Base-by-base conservation (phyloP, 2,797 vertebrate species). In the Microctenopoma lineatum region DNA sequence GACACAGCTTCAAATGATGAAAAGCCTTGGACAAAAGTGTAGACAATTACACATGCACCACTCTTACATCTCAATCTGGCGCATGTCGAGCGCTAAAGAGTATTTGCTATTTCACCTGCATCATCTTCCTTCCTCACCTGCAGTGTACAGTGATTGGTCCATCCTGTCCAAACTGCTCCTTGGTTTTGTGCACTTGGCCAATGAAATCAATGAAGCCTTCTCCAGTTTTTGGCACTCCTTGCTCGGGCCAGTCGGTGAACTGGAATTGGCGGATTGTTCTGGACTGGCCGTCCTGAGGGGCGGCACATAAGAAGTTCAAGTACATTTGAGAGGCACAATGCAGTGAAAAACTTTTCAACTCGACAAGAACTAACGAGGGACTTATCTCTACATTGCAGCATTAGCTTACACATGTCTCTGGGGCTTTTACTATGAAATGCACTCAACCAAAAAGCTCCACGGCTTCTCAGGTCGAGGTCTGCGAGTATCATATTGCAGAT, bases 201-300 rank as follows among this genome's bases (percentile, higher is more conserved):
- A 98, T 98, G 89, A 98, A 98, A 89, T 98, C 96, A 1, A 98
- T 98, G 92, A 98, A 98, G 76, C 97, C 97, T 84, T 98, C 97
- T 26, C 97, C 97, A 0, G 97, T 98, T 94, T 98, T 98, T 92
- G 96, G 96, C 91, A 98, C 96, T 36, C 97, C 96, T 84, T 98
- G 97, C 81, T 98, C 97, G 0, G 97, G 97, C 97, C 97, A 98
- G 90, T 98, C 97, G 2, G 96, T 98, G 92, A 98, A 98, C 94
- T 98, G 97, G 94, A 98, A 98, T 87, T 98, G 97, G 86, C 97
- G 96, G 89, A 98, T 97, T 66, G 97, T 98, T 92, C 97, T 94
- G 13, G 97, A 98, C 89, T 98, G 97, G 70, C 97, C 97, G 0
- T 98, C 97, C 96, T 98, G 50, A 36, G 21, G 34, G 63, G 41